Evolutionary conservation across 2,888 invertebrate genomes (phyloP).

Genomic region (Graphium colonna): DNA sequence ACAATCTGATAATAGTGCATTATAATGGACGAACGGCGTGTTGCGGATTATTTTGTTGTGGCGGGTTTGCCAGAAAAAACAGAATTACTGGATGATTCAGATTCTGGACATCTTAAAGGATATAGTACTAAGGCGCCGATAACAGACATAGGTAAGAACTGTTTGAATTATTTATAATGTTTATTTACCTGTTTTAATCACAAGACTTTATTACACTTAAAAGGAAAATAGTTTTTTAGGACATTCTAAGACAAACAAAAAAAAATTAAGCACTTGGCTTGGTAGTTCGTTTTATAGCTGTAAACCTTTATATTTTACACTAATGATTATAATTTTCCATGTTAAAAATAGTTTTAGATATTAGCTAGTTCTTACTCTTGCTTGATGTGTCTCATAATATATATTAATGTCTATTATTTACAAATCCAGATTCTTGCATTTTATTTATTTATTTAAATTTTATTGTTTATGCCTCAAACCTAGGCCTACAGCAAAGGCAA

Average conservation of each 20-base stretch:
- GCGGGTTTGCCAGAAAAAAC: conserved; percentile 94
- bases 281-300: neutral
- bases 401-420: too few relatives aligned
- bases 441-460: too few relatives aligned
- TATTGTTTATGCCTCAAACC: too few relatives aligned
- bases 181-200: neutral
- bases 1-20: conserved; percentile 31
- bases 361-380: too few relatives aligned
- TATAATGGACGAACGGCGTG: conserved; percentile 90
- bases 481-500: too few relatives aligned
- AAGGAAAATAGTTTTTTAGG: neutral
- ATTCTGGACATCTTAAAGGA: conserved; percentile 89
- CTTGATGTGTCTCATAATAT: too few relatives aligned
- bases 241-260: neutral
- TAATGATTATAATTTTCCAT: neutral
- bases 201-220: neutral
- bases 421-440: too few relatives aligned
- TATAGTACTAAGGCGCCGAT: conserved; percentile 94
- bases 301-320: neutral
- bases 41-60: conserved; percentile 99
- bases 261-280: neutral
- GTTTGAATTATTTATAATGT: neutral
- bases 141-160: conserved; percentile 90
- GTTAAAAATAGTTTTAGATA: too few relatives aligned
- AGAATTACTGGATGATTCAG: conserved; percentile 88